Percentiles rank a stretch among this genome's conserved stretches.
Conservation (phyloP, 2,888 invertebrate species). For the Agrenia bidenticulata region DNA sequence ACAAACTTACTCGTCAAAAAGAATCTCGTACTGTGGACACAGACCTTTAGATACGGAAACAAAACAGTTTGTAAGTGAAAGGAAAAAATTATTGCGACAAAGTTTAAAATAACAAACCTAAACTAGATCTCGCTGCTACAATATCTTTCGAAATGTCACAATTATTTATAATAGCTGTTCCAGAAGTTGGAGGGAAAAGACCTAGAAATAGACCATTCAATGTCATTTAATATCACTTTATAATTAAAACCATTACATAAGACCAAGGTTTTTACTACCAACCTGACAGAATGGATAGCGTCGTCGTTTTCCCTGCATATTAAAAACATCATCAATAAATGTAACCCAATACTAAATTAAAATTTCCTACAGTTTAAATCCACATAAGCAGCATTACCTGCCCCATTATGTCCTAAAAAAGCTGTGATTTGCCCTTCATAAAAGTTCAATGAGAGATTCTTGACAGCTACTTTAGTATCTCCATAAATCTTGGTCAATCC, state of each 20-base stretch:
- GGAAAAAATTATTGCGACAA: constrained; percentile 22
- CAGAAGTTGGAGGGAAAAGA: constrained; percentile 64
- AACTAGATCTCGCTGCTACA: constrained; percentile 32
- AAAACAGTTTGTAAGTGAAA: constrained; percentile 67
- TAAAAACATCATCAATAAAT: no score
- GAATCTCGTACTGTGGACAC: constrained; percentile 87
- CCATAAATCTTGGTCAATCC: constrained; percentile 63
- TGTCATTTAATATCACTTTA: no score
- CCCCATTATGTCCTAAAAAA: constrained; percentile 64
- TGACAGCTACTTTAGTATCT: constrained; percentile 64
- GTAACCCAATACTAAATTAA: no score
- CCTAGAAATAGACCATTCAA: constrained; percentile 13
- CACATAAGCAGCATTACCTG: constrained; percentile 19
- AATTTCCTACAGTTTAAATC: no score
- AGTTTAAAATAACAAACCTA: constrained; percentile 29
- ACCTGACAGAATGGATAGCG: constrained; percentile 70
- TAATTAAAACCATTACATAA: no score
- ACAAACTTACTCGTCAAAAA: constrained; percentile 66
- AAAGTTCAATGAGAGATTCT: constrained; percentile 71
- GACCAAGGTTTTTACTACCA: no score
- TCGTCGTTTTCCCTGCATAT: constrained; percentile 74
- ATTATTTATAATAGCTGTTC: constrained; percentile 67
- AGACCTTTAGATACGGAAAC: constrained; percentile 77
- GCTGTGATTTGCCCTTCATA: constrained; percentile 84
- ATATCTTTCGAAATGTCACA: constrained; percentile 31